These are phyloP conservation scores for Adela reaumurella DNA, from an alignment of 2,888 invertebrate genomes.

Conservation along the genomic window DNA sequence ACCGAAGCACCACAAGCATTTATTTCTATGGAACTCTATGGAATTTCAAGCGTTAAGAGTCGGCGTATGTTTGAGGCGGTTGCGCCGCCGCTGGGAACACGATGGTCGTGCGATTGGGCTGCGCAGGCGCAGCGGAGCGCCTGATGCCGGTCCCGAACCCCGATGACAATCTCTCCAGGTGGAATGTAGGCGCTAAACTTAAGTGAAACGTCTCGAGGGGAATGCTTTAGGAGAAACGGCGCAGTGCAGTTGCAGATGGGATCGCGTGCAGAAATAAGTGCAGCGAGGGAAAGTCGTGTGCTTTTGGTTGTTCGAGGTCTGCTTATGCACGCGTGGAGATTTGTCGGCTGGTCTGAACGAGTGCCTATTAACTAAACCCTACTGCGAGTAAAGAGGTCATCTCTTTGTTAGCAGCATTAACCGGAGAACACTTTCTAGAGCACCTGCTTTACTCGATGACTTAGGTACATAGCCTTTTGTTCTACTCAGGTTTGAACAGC, in stretches of 20 bases:
- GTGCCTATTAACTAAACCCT: too few species aligned
- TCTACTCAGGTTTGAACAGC: too few species aligned
- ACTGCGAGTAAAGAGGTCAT: too few species aligned
- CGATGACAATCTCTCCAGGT: neutral
- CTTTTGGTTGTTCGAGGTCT: neutral
- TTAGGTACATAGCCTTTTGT: too few species aligned
- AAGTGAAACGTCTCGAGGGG: neutral
- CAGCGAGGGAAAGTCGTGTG: neutral
- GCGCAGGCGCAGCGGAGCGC: neutral
- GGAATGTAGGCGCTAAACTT: neutral
- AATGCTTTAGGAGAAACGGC: neutral
- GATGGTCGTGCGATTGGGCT: neutral
- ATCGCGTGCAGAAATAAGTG: neutral
- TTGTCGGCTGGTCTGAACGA: too few species aligned
- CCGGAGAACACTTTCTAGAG: too few species aligned
- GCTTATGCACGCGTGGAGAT: too few species aligned
- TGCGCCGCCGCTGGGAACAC: neutral
- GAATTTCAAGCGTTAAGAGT: too few species aligned
- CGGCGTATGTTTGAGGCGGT: neutral
- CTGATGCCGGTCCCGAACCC: neutral
- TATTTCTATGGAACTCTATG: too few species aligned
- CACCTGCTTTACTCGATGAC: too few species aligned
- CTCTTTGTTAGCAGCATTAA: too few species aligned
- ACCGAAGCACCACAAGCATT: too few species aligned
- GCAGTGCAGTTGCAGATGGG: neutral